Evolutionary conservation across 2,113 vertebrate species (phyloP).

Genomic region (Psophia crepitans): DNA sequence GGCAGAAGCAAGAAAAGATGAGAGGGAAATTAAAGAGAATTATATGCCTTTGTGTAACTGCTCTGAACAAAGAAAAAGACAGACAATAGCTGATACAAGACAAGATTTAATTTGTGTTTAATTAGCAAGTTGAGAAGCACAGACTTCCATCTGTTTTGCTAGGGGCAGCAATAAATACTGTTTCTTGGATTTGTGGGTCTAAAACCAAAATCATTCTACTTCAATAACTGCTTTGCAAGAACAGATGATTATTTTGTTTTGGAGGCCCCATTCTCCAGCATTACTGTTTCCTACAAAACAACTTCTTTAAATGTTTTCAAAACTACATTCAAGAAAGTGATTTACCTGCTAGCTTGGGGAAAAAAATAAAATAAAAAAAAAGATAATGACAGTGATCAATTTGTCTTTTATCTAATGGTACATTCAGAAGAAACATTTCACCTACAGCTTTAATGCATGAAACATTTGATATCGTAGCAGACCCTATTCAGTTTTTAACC

Average conservation of each 20-base stretch:
- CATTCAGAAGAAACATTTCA: background rate
- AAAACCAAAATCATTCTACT: background rate
- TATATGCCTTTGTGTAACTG: background rate
- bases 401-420: background rate
- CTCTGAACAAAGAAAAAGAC: background rate
- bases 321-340: background rate
- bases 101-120: background rate
- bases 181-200: background rate
- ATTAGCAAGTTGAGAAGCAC: background rate
- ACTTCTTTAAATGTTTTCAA: background rate
- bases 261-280: background rate
- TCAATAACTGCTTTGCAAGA: background rate
- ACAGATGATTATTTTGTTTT: background rate
- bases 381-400: background rate
- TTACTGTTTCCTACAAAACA: background rate
- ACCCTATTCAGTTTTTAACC: background rate
- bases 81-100: background rate
- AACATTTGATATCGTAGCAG: background rate
- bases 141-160: background rate
- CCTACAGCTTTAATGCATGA: background rate
- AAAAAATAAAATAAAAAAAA: background rate
- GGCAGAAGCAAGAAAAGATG: background rate
- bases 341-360: background rate
- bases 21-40: background rate
- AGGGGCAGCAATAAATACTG: background rate